Percentiles rank a stretch among this genome's conserved stretches.
phyloP scores from a whole-genome alignment of 2,797 vertebrate genomes.

The Enteromius radiatus region DNA sequence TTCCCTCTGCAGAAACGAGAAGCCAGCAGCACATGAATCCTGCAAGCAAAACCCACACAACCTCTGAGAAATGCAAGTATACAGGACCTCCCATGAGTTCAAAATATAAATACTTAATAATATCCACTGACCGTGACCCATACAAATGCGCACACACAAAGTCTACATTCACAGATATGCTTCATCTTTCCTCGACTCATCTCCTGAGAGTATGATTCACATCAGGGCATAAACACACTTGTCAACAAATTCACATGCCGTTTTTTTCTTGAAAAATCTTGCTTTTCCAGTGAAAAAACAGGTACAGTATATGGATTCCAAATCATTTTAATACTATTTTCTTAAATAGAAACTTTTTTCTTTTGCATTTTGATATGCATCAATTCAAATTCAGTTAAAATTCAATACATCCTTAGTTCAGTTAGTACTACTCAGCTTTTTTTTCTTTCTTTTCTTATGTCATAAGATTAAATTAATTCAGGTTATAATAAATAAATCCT shows the following conservation, averaged over 20 bases:
- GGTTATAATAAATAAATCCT: not conserved
- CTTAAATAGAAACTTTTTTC: not conserved
- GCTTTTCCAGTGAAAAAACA: not conserved
- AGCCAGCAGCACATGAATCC: conserved; percentile 30
- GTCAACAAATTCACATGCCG: not conserved
- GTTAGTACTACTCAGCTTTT: not conserved
- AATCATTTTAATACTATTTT: not conserved
- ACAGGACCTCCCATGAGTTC: conserved; percentile 37
- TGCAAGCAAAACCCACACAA: conserved; percentile 39
- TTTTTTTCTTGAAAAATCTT: not conserved
- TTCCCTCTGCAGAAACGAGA: conserved; percentile 15
- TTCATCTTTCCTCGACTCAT: conserved; percentile 21
- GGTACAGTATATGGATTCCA: no score
- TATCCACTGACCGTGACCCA: not conserved
- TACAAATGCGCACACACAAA: not conserved
- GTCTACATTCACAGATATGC: not conserved
- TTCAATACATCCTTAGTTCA: not conserved
- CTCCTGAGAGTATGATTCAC: not conserved
- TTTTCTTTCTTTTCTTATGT: not conserved
- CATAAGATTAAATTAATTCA: not conserved
- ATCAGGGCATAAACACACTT: not conserved
- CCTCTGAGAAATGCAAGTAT: conserved; percentile 40
- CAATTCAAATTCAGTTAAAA: not conserved
- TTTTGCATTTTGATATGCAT: not conserved
- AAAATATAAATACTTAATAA: conserved; percentile 40